Evolutionary conservation across 2,797 vertebrate species (phyloP), one percentile per base, ranked within the genome.

Genomic region (Enteromius radiatus): DNA sequence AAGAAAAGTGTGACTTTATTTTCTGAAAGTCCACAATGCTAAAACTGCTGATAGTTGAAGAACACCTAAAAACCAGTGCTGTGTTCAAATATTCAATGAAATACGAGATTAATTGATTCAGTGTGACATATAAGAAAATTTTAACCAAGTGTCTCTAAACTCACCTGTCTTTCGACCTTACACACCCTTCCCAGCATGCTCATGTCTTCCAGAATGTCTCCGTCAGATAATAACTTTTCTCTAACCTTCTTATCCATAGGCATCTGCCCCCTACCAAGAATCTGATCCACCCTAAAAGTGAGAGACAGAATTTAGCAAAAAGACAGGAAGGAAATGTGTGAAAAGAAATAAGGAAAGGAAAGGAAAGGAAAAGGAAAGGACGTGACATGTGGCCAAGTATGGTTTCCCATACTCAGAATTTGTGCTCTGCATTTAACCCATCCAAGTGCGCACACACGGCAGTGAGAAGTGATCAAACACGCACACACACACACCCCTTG

Each of bases 181-280:
- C 98, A 98, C 76, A 99, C 98, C 1, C 98, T 95, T 41, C 97
- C 98, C 54, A 99, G 92, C 97, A 99, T 99, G 89, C 98, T 99
- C 91, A 98, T 93, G 41, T 98, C 97, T 86, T 98, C 98, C 21
- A 96, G 85, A 17, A 95, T 85, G 67, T 99, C 97, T 71, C 95
- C 96, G 84, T 99, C 98, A 70, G 95, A 93, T 5, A 95, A 91
- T 81, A 96, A 95, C 90, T 99, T 98, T 81, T 99, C 97, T 88
- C 95, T 95, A 38, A 94, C 94, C 91, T 96, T 97, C 92, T 97
- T 99, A 90, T 99, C 98, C 84, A 97, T 88, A 31, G 96, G 93
- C 87, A 98, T 95, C 92, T 99, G 97, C 52, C 98, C 98, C 92
- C 97, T 98, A 84, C 98, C 98, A 90, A 99, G 95, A 92, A 99